Percentiles rank a stretch among this genome's conserved stretches.
phyloP scores from a whole-genome alignment of 2,797 vertebrate species.

The Melanogrammus aeglefinus region DNA sequence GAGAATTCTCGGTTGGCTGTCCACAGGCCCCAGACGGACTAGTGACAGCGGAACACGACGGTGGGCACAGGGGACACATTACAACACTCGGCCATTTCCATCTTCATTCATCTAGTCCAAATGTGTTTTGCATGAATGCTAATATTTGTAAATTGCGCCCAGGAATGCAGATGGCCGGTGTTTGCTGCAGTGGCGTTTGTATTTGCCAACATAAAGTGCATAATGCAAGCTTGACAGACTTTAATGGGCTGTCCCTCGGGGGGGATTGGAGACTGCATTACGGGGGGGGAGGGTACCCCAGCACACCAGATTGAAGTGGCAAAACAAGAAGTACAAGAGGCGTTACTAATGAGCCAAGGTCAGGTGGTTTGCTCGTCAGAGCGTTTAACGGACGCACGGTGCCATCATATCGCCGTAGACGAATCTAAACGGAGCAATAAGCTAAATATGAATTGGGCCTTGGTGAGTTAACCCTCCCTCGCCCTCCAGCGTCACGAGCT shows the following conservation, averaged over 20 bases:
- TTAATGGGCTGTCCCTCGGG: constrained; percentile 18
- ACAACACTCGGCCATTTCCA: constrained; percentile 42
- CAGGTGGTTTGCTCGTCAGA: no score
- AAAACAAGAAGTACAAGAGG: no score
- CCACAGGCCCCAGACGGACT: constrained; percentile 42
- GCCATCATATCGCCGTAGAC: no score
- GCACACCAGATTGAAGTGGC: no score
- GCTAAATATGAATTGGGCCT: no score
- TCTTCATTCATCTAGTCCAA: constrained; percentile 55
- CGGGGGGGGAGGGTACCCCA: constrained; percentile 27
- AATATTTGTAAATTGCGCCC: constrained; percentile 65
- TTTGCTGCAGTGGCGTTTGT: constrained; percentile 43
- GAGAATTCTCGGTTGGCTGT: constrained; percentile 43
- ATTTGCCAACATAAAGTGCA: constrained; percentile 43
- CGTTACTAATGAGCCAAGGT: constrained; percentile 13
- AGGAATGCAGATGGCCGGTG: constrained; percentile 47
- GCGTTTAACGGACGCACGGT: constrained; percentile 37
- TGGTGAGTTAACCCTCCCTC: no score
- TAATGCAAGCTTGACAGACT: constrained; percentile 48
- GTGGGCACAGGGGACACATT: constrained; percentile 38
- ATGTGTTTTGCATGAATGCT: constrained; percentile 64
- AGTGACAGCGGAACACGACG: constrained; percentile 44
- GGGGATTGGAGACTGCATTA: constrained; percentile 15
- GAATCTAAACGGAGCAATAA: no score
- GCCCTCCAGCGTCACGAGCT: no score